These are phyloP conservation scores for Anthopleura xanthogrammica DNA, from an alignment of 92 coral and sea anemone species.

Conservation along the genomic window DNA sequence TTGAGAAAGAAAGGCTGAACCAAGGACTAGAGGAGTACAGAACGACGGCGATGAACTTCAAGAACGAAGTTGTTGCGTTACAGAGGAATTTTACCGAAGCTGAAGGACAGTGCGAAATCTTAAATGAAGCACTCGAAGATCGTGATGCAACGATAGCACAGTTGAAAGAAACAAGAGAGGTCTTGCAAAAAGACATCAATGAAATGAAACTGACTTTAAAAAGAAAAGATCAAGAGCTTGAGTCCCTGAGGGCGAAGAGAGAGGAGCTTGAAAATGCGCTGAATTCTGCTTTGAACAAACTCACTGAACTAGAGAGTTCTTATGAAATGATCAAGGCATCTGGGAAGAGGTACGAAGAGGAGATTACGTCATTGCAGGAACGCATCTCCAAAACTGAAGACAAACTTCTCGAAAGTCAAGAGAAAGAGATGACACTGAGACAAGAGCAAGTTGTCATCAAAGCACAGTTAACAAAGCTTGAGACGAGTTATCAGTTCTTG, in stretches of 20 bases:
- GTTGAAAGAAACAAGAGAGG: slow-evolving; percentile 57
- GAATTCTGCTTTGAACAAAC: slow-evolving; percentile 44
- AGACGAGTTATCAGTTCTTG: slow-evolving; percentile 55
- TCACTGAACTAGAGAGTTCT: slow-evolving; percentile 49
- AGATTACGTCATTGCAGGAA: slow-evolving; percentile 45
- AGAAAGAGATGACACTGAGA: slow-evolving; percentile 61
- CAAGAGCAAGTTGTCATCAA: slow-evolving; percentile 64
- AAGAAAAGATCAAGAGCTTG: slow-evolving; percentile 58
- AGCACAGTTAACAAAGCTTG: slow-evolving; percentile 69
- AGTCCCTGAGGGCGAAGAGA: slow-evolving; percentile 57
- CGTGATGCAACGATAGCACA: slow-evolving; percentile 55
- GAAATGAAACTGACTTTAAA: slow-evolving; percentile 43
- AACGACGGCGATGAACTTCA: slow-evolving; percentile 55
- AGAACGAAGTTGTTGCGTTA: slow-evolving; percentile 51
- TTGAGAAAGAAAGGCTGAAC: slow-evolving; percentile 49
- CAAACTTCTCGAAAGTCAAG: slow-evolving; percentile 52
- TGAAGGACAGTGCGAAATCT: slow-evolving; percentile 58
- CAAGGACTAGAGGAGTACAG: slow-evolving; percentile 57
- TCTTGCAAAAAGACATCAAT: slow-evolving; percentile 59
- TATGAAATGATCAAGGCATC: slow-evolving; percentile 42
- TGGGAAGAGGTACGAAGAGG: slow-evolving; percentile 45
- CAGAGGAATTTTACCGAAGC: slow-evolving; percentile 55
- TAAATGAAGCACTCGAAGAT: slow-evolving; percentile 56
- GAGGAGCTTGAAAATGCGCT: slow-evolving; percentile 62
- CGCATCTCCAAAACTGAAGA: slow-evolving; percentile 55